Evolutionary conservation across 1,140 invertebrate species (phyloP), one percentile per base, ranked within the genome.

Genomic region (Carcinoscorpius rotundicauda): DNA sequence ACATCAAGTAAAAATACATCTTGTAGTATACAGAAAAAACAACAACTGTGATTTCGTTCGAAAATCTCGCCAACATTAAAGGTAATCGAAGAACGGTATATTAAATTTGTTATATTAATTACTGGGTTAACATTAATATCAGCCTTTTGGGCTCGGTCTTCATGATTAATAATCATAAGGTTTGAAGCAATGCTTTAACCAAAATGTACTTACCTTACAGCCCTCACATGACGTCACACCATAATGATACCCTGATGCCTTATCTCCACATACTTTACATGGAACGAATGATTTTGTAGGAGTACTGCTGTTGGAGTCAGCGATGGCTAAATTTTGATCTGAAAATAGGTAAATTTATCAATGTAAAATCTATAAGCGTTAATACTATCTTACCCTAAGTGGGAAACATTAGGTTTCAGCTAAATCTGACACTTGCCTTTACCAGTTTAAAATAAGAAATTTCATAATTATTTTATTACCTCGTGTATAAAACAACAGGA

Each of bases 271-370:
- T n/a, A 86, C 85, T 74, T 84, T 81, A 74, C 83, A 85, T 53
- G 91, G 87, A 68, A 94, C 88, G 77, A 93, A 94, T 59, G 88
- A 86, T 77, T 93, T 94, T 66, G 82, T 83, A 6, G 85, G 82
- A 61, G 83, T 84, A 62, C 82, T 81, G 72, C 83, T 86, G 73
- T 87, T 88, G 55, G 86, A 88, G 75, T 89, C 87, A 29, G 86
- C 86, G 60, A 85, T 84, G 58, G 85, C 85, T 80, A 87, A 89
- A 74, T 84, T 85, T 81, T 87, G 86, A 77, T 89, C 87, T 87
- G 81, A 49, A 82, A 85, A 73, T 29, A 29, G 74, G 75, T 75
- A 78, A 75, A 71, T 69, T 74, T 71, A 63, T 49, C 60, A 66
- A 63, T 63, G 58, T 63, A 49, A 63, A 63, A 58, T 63, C 52